Evolutionary conservation across 2,797 vertebrate species (phyloP), one percentile per base, ranked within the genome.

Genomic region (Rachycentron canadum): DNA sequence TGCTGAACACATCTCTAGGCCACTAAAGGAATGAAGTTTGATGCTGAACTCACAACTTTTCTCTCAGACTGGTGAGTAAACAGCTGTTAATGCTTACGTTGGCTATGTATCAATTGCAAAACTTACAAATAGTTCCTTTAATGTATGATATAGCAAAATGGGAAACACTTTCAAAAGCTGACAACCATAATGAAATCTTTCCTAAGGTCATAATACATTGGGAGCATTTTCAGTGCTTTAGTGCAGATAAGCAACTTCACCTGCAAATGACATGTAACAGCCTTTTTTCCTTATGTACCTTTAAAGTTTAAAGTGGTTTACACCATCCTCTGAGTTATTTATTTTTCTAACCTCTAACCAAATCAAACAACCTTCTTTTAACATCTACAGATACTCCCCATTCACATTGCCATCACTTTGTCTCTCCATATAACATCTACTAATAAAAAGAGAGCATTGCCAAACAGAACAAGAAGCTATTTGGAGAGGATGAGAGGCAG

Each of bases 81-180:
- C 43, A 21, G 17, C 43, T 21, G 17, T 19, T 45, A 43, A 43
- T 17, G 41, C 41, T 19, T 17, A 43, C 16, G 5, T 5, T 19
- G 41, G 41, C 41, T 43, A 1, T 43, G 16, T 17, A 43, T 4
- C 14, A 43, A 17, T 45, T 7, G 17, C 16, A 45, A 45, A 19
- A 45, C 43, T 19, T 19, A 45, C 43, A 45, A 43, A 41, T 38
- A 40, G 38, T 13, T 41, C 40, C 40, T 2, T 43, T 43, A 43
- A 45, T 45, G 47, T 45, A 40, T 32, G 63, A 66, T 71, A 58
- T 26, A 47, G 40, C 45, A 70, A 70, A 74, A 60, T 71, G 50
- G 65, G 52, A 73, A 65, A 65, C 36, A 53, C 40, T 43, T 72
- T 69, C 10, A 75, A 75, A 63, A 69, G 56, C 64, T 34, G 75